Conservation (phyloP, 1,140 invertebrate genomes). For the Leptinotarsa texana region DNA sequence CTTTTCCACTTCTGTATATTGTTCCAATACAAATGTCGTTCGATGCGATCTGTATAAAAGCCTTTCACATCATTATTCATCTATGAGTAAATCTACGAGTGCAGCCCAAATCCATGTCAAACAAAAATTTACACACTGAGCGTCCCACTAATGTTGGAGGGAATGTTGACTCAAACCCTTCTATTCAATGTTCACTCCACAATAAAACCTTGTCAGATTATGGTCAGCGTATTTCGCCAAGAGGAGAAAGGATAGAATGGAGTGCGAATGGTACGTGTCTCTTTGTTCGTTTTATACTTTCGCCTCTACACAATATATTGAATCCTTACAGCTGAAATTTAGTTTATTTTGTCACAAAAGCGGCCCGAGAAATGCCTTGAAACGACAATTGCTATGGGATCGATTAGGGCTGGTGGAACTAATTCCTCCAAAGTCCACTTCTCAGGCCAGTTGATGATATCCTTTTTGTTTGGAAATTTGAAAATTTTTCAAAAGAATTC, state of each 20-base stretch:
- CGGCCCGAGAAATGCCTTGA: neutral
- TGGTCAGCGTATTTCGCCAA: constrained; percentile 2
- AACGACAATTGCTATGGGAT: neutral
- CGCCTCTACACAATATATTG: neutral
- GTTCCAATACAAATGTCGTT: too few relatives aligned
- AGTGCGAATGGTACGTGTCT: neutral
- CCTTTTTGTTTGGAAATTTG: too few relatives aligned
- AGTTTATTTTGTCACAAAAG: neutral
- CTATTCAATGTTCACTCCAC: neutral
- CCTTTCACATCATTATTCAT: too few relatives aligned
- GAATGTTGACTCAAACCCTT: constrained; percentile 2
- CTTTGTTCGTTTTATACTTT: neutral
- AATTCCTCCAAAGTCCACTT: too few relatives aligned
- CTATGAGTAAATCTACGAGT: neutral
- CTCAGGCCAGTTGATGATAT: too few relatives aligned
- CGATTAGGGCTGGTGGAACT: neutral
- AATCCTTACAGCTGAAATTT: neutral
- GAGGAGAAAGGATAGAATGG: neutral
- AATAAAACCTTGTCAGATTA: constrained; percentile 1
- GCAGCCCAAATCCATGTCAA: neutral
- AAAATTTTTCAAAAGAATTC: too few relatives aligned
- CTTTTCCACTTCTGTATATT: too few relatives aligned
- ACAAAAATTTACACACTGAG: neutral
- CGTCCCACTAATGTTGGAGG: neutral
- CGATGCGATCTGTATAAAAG: too few relatives aligned